phyloP scores from a whole-genome alignment of 2,888 invertebrate genomes.

The Anoplius nigerrimus region DNA sequence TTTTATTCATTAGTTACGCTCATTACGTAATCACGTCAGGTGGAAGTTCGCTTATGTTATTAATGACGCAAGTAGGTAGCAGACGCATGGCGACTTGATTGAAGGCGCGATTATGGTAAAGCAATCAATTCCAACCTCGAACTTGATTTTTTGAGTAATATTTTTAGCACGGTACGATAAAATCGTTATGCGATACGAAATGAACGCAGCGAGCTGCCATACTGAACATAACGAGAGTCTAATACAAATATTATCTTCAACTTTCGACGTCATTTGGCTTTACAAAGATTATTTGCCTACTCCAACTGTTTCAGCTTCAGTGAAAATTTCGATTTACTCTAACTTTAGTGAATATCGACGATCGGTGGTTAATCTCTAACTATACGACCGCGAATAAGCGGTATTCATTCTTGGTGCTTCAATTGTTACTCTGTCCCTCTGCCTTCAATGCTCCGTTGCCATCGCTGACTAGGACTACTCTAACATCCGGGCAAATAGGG shows the following conservation, averaged over 20 bases:
- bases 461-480: constrained; percentile 29
- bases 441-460: constrained; percentile 6
- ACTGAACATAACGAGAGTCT: too few relatives aligned
- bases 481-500: constrained; percentile 42
- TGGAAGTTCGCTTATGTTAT: constrained; percentile 37
- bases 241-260: too few relatives aligned
- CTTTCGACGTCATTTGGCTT: too few relatives aligned
- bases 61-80: constrained; percentile 15
- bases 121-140: constrained; percentile 29
- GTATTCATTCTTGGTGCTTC: constrained; percentile 54
- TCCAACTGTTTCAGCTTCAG: too few relatives aligned
- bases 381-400: constrained; percentile 38
- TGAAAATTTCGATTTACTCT: too few relatives aligned
- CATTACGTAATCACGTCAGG: constrained; percentile 39
- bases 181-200: not conserved
- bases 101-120: constrained; percentile 4
- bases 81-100: constrained; percentile 15
- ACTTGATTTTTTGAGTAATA: not conserved
- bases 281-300: too few relatives aligned
- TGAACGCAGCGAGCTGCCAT: too few relatives aligned
- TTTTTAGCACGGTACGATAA: not conserved
- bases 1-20: constrained; percentile 29
- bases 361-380: constrained; percentile 47
- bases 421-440: constrained; percentile 44
- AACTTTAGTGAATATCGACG: not conserved